These are phyloP conservation scores for Erebia palarica DNA, from an alignment of 2,888 invertebrate genomes.

Conservation along the genomic window DNA sequence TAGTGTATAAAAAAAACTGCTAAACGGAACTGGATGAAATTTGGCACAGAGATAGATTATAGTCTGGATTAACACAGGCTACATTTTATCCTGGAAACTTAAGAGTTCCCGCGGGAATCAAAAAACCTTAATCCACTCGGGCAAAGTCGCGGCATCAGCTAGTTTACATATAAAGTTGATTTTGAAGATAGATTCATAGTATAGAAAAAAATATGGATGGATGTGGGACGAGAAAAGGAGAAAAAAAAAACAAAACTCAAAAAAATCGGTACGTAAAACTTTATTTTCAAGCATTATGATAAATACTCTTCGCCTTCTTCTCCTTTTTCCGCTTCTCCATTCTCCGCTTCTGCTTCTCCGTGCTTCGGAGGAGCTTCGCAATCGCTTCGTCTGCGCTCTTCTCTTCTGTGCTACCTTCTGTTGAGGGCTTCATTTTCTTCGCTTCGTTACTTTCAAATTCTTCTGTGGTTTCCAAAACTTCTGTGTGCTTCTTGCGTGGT, in stretches of 20 bases:
- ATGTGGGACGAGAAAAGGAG: too few species aligned
- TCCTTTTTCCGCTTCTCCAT: conserved; percentile 65
- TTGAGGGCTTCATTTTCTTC: conserved; percentile 59
- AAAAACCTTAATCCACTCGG: too few species aligned
- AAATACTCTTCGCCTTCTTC: conserved; percentile 73
- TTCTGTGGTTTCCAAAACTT: conserved; percentile 33
- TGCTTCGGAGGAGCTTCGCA: conserved; percentile 66
- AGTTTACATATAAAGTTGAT: too few species aligned
- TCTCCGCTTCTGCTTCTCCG: conserved; percentile 70
- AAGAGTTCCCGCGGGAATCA: too few species aligned
- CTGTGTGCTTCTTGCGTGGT: conserved; percentile 48
- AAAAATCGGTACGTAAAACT: not conserved
- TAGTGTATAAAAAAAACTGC: too few species aligned
- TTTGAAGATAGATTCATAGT: too few species aligned
- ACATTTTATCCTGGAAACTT: too few species aligned
- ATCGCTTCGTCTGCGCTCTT: conserved; percentile 60
- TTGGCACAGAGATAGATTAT: too few species aligned
- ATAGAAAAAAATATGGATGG: too few species aligned
- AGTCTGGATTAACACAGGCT: too few species aligned
- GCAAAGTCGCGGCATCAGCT: too few species aligned
- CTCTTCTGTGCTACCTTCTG: conserved; percentile 56
- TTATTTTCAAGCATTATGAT: conserved; percentile 70
- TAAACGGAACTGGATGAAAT: too few species aligned
- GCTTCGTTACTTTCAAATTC: conserved; percentile 29
- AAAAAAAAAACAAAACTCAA: not conserved